phyloP scores from a whole-genome alignment of 1,140 invertebrate genomes.

The Cherax quadricarinatus region DNA sequence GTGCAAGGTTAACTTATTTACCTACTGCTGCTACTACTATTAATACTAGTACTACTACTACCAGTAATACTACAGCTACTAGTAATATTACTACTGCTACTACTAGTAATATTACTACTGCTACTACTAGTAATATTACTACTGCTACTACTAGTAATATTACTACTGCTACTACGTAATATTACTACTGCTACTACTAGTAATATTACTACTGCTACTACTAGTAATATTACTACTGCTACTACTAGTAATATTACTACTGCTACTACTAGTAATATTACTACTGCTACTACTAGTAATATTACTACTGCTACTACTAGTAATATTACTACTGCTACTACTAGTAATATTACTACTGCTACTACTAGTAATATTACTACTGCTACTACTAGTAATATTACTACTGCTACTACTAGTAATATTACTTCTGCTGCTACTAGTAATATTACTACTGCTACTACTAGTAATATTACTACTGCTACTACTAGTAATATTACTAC shows the following conservation, averaged over 20 bases:
- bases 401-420: not conserved
- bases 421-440: too few species aligned
- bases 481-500: not conserved
- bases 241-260: too few species aligned
- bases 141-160: too few species aligned
- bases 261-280: too few species aligned
- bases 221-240: too few species aligned
- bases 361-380: not conserved
- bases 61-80: not conserved
- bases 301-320: not conserved
- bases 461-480: too few species aligned
- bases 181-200: not conserved
- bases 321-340: not conserved
- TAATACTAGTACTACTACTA: too few species aligned
- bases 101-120: too few species aligned
- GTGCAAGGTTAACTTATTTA: not conserved
- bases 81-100: not conserved
- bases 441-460: too few species aligned
- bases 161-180: too few species aligned
- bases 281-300: not conserved
- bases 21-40: not conserved
- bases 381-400: not conserved
- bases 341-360: too few species aligned
- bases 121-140: too few species aligned
- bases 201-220: conserved; percentile 20